These are phyloP conservation scores for Planiliza haematocheilus DNA, from an alignment of 2,113 vertebrate species.

Conservation along the genomic window DNA sequence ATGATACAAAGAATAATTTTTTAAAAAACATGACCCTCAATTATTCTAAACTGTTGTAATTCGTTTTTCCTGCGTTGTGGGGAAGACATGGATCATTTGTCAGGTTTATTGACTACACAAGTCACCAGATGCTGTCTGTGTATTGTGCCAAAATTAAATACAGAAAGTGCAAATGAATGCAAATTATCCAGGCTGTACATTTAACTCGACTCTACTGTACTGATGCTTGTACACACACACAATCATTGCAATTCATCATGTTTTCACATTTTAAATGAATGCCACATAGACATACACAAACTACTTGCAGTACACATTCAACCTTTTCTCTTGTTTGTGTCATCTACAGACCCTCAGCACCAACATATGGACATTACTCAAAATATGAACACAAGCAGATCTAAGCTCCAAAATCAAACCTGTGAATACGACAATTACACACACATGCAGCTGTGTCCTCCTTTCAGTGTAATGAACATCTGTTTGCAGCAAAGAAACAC, in stretches of 20 bases:
- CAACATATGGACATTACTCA: not conserved
- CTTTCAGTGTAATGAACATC: conserved; percentile 19
- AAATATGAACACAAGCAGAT: not conserved
- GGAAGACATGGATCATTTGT: conserved; percentile 17
- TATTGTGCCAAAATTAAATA: not conserved
- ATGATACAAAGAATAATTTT: no score
- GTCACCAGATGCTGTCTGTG: conserved; percentile 15
- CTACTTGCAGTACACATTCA: no score
- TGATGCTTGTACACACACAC: not conserved
- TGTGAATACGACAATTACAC: no score
- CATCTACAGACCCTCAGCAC: not conserved
- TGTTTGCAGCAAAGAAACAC: not conserved
- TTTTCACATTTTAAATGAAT: no score
- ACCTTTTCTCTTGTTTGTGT: no score
- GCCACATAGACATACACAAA: no score
- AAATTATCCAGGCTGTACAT: not conserved
- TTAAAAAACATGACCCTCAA: no score
- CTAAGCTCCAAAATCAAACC: no score
- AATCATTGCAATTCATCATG: no score
- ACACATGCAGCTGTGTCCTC: conserved; percentile 12
- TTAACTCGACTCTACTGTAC: not conserved
- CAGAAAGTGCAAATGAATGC: not conserved
- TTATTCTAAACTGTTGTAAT: no score
- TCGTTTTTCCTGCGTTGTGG: not conserved
- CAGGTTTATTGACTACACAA: conserved; percentile 25